phyloP scores from a whole-genome alignment of 2,113 vertebrate genomes.

The Pungitius pungitius region DNA sequence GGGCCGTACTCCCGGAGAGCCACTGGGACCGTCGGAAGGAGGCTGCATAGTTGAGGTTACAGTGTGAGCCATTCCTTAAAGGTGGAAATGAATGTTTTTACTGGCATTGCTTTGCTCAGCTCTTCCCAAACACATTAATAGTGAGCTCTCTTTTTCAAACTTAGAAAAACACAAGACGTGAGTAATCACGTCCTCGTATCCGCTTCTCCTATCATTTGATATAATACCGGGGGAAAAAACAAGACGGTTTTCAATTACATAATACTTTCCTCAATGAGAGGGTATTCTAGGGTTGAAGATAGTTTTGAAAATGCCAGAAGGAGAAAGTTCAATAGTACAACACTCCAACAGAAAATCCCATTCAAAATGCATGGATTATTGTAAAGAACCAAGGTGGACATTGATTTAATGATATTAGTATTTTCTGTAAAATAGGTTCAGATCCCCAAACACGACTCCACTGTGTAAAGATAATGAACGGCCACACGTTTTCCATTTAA shows the following conservation, averaged over 20 bases:
- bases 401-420: not conserved
- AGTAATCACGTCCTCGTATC: slow-evolving; percentile 48
- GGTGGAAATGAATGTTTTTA: slow-evolving; percentile 70
- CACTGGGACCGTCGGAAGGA: slow-evolving; percentile 56
- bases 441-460: not conserved
- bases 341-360: not conserved
- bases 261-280: slow-evolving; percentile 21
- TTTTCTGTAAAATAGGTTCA: not conserved
- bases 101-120: slow-evolving; percentile 44
- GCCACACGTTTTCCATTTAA: not conserved
- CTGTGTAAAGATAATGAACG: not conserved
- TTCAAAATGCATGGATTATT: not conserved
- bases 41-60: slow-evolving; percentile 67
- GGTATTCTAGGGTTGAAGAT: slow-evolving; percentile 39
- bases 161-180: slow-evolving; percentile 57
- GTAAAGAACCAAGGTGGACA: not conserved
- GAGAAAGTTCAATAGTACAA: not conserved
- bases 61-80: slow-evolving; percentile 60
- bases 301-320: slow-evolving; percentile 7
- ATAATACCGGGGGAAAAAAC: slow-evolving; percentile 54
- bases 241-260: slow-evolving; percentile 29
- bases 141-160: slow-evolving; percentile 15
- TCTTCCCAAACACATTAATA: slow-evolving; percentile 62
- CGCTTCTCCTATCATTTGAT: slow-evolving; percentile 56
- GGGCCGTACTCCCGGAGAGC: slow-evolving; percentile 61